These are phyloP conservation scores for Gymnosoma rotundatum DNA, from an alignment of 2,888 invertebrate genomes.

Conservation along the genomic window DNA sequence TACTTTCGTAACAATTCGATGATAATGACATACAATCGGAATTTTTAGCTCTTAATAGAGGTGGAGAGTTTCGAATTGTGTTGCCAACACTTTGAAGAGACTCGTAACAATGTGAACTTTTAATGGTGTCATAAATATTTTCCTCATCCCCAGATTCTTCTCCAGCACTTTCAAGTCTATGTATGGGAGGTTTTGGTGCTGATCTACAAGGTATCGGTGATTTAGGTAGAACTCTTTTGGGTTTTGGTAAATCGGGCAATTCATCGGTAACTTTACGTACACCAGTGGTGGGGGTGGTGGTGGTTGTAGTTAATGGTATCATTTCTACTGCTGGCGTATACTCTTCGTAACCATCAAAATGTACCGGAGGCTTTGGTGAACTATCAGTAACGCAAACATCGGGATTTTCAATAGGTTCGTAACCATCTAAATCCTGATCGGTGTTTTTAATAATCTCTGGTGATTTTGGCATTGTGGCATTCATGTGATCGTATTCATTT, in stretches of 20 bases:
- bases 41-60: slow-evolving; percentile 58
- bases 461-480: background rate
- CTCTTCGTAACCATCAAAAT: slow-evolving; percentile 80
- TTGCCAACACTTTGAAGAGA: slow-evolving; percentile 72
- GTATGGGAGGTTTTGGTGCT: slow-evolving; percentile 73
- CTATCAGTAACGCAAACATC: background rate
- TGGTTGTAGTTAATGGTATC: slow-evolving; percentile 44
- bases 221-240: slow-evolving; percentile 78
- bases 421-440: slow-evolving; percentile 46
- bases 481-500: slow-evolving; percentile 14
- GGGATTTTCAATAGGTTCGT: slow-evolving; percentile 48
- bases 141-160: slow-evolving; percentile 81
- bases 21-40: slow-evolving; percentile 77
- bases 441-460: background rate
- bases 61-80: slow-evolving; percentile 52
- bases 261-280: slow-evolving; percentile 79
- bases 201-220: slow-evolving; percentile 72
- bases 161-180: slow-evolving; percentile 27
- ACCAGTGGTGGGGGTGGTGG: slow-evolving; percentile 68
- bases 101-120: slow-evolving; percentile 83
- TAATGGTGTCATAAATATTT: slow-evolving; percentile 86
- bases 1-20: slow-evolving; percentile 82
- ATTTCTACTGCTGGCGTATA: slow-evolving; percentile 74
- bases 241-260: slow-evolving; percentile 78
- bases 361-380: background rate